These are phyloP conservation scores for Conchocele bisecta DNA, from an alignment of 2,888 invertebrate genomes.

Conservation along the genomic window DNA sequence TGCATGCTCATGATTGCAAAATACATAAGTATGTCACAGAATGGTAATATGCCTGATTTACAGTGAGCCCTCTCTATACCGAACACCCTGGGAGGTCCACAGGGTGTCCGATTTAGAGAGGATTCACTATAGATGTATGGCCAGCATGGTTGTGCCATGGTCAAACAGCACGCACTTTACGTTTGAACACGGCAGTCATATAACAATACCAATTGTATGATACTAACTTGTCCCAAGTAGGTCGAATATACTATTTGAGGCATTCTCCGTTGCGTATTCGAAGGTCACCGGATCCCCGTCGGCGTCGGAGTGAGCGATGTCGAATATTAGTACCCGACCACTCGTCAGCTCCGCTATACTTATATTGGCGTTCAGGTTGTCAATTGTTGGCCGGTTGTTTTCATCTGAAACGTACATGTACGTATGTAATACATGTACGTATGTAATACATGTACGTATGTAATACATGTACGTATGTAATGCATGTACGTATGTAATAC, in stretches of 20 bases:
- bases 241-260: conserved; percentile 27
- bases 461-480: not conserved
- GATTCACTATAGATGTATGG: no score
- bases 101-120: no score
- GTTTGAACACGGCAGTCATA: no score
- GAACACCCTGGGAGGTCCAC: no score
- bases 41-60: no score
- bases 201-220: no score
- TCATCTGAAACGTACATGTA: conserved; percentile 23
- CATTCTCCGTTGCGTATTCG: conserved; percentile 4
- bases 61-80: no score
- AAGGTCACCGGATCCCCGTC: conserved; percentile 39
- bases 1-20: no score
- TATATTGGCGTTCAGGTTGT: not conserved
- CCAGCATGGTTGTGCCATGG: no score
- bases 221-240: conserved; percentile 44
- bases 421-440: not conserved
- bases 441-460: not conserved
- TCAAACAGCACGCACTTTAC: no score
- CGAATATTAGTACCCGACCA: conserved; percentile 36
- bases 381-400: conserved; percentile 35
- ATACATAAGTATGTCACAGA: no score
- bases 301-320: conserved; percentile 35
- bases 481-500: no score
- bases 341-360: conserved; percentile 34